Percentiles rank a stretch among this genome's conserved stretches.
Conservation (phyloP, 1,140 invertebrate genomes). For the Oscheius sp. region DNA sequence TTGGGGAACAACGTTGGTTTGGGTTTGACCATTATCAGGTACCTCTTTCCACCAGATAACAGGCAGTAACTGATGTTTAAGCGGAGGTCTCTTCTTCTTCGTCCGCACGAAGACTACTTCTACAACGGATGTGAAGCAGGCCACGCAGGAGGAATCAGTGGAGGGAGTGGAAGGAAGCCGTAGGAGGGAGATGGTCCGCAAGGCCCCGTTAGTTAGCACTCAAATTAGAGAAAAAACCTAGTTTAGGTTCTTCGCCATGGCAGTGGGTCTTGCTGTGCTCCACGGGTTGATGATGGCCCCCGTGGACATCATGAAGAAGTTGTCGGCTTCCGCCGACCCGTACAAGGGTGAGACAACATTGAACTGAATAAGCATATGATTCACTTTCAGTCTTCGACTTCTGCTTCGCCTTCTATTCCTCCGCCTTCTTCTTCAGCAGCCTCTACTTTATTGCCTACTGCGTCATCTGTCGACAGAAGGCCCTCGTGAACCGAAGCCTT, state of each 20-base stretch:
- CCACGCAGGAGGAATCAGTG: no score
- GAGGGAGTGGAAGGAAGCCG: neutral
- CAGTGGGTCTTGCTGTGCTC: neutral
- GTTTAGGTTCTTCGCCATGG: neutral
- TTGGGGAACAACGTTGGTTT: conserved; percentile 50
- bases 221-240: neutral
- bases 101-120: no score
- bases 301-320: neutral
- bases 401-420: neutral
- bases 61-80: neutral
- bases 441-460: neutral
- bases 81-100: no score
- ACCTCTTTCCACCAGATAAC: neutral
- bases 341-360: neutral
- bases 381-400: neutral
- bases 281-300: neutral
- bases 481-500: neutral
- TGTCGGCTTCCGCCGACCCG: neutral
- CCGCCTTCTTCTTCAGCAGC: neutral
- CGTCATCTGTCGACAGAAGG: neutral
- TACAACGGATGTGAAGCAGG: no score
- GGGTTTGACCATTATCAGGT: conserved; percentile 48
- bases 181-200: neutral
- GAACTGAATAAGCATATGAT: no score
- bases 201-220: neutral